Evolutionary conservation across 2,888 invertebrate species (phyloP).

Genomic region (Antitype chi): DNA sequence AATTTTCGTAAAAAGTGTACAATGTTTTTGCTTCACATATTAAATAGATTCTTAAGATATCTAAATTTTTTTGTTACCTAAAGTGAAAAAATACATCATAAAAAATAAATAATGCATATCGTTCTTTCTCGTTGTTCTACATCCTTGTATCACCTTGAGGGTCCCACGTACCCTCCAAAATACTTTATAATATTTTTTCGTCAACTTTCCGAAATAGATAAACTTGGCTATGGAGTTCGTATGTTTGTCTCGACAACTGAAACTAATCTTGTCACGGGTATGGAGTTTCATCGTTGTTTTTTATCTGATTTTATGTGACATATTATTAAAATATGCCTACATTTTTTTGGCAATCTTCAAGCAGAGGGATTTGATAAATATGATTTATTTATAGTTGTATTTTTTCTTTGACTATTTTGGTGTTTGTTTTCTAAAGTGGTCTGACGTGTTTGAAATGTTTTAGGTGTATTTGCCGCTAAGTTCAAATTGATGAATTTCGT

Average conservation of each 20-base stretch:
- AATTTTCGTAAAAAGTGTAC: no score
- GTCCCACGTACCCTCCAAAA: constrained; percentile 69
- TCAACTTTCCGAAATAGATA: constrained; percentile 74
- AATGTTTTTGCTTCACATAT: no score
- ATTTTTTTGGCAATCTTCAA: constrained; percentile 43
- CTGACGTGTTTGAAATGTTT: not conserved
- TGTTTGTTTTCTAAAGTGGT: not conserved
- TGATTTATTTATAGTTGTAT: constrained; percentile 37
- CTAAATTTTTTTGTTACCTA: no score
- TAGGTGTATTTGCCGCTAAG: not conserved
- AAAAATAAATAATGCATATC: not conserved
- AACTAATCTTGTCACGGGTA: constrained; percentile 71
- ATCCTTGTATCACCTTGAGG: constrained; percentile 58
- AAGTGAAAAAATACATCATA: not conserved
- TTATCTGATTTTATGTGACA: constrained; percentile 68
- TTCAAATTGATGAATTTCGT: not conserved
- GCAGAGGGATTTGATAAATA: constrained; percentile 34
- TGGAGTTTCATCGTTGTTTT: constrained; percentile 66
- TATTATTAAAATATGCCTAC: constrained; percentile 63
- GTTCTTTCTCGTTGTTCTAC: constrained; percentile 37
- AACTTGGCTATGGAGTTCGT: constrained; percentile 72
- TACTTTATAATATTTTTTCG: constrained; percentile 77
- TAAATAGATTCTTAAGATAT: no score
- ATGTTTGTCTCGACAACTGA: constrained; percentile 68
- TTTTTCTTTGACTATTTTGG: constrained; percentile 4